Base-by-base conservation (phyloP, 2,888 invertebrate genomes). In the Eutolmus rufibarbis region DNA sequence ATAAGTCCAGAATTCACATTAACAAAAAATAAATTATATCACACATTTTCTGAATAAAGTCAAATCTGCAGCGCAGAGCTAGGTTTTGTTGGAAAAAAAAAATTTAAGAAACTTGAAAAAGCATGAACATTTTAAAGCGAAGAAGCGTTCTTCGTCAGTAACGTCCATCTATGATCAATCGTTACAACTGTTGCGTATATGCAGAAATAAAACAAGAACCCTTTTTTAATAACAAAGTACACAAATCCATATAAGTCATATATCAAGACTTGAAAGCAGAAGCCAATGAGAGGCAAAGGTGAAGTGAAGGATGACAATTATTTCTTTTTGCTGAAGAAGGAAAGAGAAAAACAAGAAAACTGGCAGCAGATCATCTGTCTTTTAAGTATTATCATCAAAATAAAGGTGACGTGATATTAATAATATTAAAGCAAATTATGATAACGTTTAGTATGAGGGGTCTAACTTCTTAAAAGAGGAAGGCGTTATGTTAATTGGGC, bases 1-100 rank as follows among this genome's bases (percentile, higher is more conserved):
- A 96, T 98, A 92, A 97, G 97, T 94, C 96, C 96, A 90, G 96
- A 96, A 92, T 98, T 97, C 94, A 95, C 95, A 91, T 94, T 98
- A 93, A 96, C 96, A 92, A 98, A 98, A 94, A 97, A 97, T 93
- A 98, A 98, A 93, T 94, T 98, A 90, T 98, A 97, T 94, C 94
- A 97, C 91, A 96, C 96, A 91, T 95, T 95, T 91, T 95, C 91
- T 89, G 92, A 93, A 90, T 92, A 91, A 90, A 16, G 34, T 43
- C 5, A 28, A 19, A 28, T 66, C 28, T 28, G 23, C 57, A 0
- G 23, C 23, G 66, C 66, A 12, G 12, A 66, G 56, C 9, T 9
- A 56, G 7, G 16, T 28, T 7, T 66, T 76, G n/a, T 28, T 34
- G 88, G 51, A 43, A 66, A 94, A 91, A 94, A n/a, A 94, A 90